Base-by-base conservation (phyloP, 2,113 vertebrate species). In the Nannobrachium achirus region DNA sequence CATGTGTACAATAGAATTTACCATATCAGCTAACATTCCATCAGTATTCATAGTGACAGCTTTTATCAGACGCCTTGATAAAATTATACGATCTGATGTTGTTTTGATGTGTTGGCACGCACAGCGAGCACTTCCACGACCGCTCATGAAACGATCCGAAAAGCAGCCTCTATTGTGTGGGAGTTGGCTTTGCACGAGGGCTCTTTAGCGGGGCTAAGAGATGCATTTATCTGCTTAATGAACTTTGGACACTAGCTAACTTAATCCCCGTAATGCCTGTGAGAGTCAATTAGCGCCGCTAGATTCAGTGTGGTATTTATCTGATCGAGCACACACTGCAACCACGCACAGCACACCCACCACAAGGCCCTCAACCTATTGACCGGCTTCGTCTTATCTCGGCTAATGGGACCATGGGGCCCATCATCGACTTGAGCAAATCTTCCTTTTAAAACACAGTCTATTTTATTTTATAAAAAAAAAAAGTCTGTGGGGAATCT, bases 221-320 rank as follows among this genome's bases (percentile, higher is more conserved):
- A 91, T 83, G 85, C 89, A 91, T 90, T 90, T 86, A 88, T 91
- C 89, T 84, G 73, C 38, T 81, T 92, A 92, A 92, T 91, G 90
- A 92, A 91, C 90, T 91, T 91, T 91, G 87, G 90, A 87, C 76
- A 69, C 76, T 72, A 46, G 85, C 86, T 91, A 91, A 91, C 90
- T 89, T 87, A 90, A 92, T 92, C 88, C 85, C 85, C 63, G 86
- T 90, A 91, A 90, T 91, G 89, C 87, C 88, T 88, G 90, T 81
- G 88, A 88, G 89, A 91, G 90, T 92, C 88, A 92, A 92, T 92
- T 92, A 92, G 89, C 46, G 7, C 77, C 61, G 76, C 79, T 75
- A 85, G 90, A 90, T 90, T 87, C 83, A 89, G 85, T 83, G 85
- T 40, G 40, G 82, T 86, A 89, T 91, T 89, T 90, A 91, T 89